These are phyloP conservation scores for Danio choprae DNA, from an alignment of 2,797 vertebrate genomes.

Conservation along the genomic window DNA sequence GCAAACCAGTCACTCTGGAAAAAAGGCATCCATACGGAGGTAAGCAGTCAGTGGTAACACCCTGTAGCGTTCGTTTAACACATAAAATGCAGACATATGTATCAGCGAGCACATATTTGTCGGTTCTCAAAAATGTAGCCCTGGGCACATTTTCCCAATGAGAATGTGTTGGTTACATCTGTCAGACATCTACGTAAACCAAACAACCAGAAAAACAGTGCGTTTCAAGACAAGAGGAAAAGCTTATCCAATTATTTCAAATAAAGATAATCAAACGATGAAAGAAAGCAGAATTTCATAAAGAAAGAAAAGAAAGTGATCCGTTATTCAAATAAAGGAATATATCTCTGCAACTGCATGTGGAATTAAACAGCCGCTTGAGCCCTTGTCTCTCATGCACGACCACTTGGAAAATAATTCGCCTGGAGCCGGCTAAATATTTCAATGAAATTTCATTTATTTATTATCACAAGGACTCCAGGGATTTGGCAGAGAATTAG, in stretches of 20 bases:
- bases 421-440: constrained; percentile 9
- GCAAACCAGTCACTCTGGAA: too few relatives aligned
- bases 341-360: background rate
- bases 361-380: background rate
- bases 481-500: constrained; percentile 3
- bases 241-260: background rate
- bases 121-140: too few relatives aligned
- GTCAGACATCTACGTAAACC: background rate
- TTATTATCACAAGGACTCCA: constrained; percentile 3
- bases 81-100: too few relatives aligned
- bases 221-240: background rate
- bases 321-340: background rate
- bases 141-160: too few relatives aligned
- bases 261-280: background rate
- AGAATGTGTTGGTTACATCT: background rate
- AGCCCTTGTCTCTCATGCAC: background rate
- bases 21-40: too few relatives aligned
- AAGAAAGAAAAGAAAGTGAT: background rate
- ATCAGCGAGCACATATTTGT: too few relatives aligned
- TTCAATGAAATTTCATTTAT: constrained; percentile 9
- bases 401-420: constrained; percentile 1
- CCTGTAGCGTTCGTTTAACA: too few relatives aligned
- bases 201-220: background rate
- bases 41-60: too few relatives aligned
- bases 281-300: background rate